Evolutionary conservation across 2,888 invertebrate genomes (phyloP).

Genomic region (Zygogramma bicolorata): DNA sequence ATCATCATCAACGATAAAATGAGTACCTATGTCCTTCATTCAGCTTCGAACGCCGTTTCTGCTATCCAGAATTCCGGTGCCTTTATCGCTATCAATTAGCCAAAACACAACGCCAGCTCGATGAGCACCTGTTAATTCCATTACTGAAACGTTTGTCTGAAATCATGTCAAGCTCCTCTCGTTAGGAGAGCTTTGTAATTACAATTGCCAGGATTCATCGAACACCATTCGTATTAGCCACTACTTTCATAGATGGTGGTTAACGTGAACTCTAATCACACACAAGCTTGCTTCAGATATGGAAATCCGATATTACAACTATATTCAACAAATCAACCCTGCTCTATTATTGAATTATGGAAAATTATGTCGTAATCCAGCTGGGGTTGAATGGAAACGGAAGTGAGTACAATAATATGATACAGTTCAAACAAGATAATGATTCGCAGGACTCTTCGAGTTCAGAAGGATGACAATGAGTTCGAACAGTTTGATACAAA

Average conservation of each 20-base stretch:
- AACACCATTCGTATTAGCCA: background rate
- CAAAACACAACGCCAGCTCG: background rate
- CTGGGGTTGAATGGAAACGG: background rate
- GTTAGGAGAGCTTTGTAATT: background rate
- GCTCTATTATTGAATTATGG: background rate
- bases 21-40: no score
- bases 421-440: no score
- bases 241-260: background rate
- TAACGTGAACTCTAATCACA: background rate
- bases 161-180: background rate
- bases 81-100: no score
- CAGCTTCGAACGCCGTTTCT: no score
- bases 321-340: background rate
- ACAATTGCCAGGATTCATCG: background rate
- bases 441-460: no score
- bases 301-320: background rate
- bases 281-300: background rate
- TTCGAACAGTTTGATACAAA: no score
- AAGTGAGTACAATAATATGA: background rate
- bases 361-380: background rate
- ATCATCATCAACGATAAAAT: no score
- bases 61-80: no score
- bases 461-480: no score
- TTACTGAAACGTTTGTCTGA: background rate
- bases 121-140: background rate